Conservation (phyloP, 2,797 vertebrate species). For the Microctenopoma stevenorrisi region DNA sequence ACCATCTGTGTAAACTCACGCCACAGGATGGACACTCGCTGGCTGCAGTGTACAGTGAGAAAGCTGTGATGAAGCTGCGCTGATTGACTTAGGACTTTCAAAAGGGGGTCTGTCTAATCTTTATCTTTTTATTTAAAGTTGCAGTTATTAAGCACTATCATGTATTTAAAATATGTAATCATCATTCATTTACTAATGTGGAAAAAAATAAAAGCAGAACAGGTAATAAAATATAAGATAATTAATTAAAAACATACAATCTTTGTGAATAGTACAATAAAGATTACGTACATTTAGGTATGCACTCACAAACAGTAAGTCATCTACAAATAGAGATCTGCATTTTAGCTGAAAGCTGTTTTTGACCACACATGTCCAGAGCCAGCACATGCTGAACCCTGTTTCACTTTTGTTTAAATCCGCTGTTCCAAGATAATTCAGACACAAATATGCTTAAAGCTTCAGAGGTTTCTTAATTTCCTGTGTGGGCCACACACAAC, state of each 20-base stretch:
- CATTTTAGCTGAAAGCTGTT: constrained; percentile 37
- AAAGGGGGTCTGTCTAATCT: constrained; percentile 56
- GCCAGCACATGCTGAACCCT: constrained; percentile 75
- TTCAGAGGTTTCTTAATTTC: constrained; percentile 87
- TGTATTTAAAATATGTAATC: background rate
- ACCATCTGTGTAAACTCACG: constrained; percentile 84
- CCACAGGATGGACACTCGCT: constrained; percentile 58
- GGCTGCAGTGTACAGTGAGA: constrained; percentile 55
- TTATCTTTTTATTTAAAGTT: constrained; percentile 12
- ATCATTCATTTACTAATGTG: background rate
- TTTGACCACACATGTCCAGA: constrained; percentile 66
- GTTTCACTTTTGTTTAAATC: constrained; percentile 83
- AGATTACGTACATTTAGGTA: background rate
- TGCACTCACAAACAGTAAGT: background rate
- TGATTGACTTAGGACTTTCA: constrained; percentile 52
- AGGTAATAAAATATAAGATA: background rate
- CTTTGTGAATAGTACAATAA: background rate
- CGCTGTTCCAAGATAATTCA: constrained; percentile 82
- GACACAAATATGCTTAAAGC: constrained; percentile 86
- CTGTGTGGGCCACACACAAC: constrained; percentile 86
- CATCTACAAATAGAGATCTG: constrained; percentile 28
- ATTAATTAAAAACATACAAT: background rate
- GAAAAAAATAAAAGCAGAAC: background rate
- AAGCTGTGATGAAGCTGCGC: constrained; percentile 37
- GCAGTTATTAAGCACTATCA: background rate